Conservation (phyloP, 2,797 vertebrate genomes). For the Crocodylus rhombifer region DNA sequence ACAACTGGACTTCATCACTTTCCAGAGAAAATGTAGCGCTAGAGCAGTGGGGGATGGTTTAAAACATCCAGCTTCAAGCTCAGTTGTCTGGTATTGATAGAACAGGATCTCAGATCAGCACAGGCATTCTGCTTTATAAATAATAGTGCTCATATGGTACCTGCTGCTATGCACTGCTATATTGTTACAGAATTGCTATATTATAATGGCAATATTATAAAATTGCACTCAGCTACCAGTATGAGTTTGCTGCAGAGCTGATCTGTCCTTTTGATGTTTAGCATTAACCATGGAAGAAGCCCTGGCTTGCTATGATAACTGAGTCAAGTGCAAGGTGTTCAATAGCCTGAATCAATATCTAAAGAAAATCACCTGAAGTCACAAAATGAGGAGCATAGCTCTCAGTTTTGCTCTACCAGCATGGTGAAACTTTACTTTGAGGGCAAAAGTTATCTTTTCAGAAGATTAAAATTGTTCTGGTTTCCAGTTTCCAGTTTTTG, state of each 20-base stretch:
- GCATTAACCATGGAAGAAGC: background rate
- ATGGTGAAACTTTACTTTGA: background rate
- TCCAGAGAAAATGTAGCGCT: conserved; percentile 34
- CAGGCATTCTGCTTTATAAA: background rate
- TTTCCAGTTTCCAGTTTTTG: background rate
- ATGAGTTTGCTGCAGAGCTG: background rate
- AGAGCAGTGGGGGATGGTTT: background rate
- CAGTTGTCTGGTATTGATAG: background rate
- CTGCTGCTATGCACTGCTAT: background rate
- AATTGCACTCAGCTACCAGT: background rate
- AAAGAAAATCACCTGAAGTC: background rate
- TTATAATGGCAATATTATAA: background rate
- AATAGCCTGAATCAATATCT: background rate
- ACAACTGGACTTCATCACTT: conserved; percentile 50
- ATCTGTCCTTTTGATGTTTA: background rate
- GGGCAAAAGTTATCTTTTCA: fast-evolving
- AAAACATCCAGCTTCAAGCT: background rate
- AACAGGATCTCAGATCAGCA: conserved; percentile 11
- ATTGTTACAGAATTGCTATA: too few relatives aligned
- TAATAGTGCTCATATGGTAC: background rate
- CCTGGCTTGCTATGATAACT: background rate
- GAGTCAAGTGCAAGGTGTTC: background rate
- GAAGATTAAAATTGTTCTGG: background rate
- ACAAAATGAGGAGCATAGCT: background rate
- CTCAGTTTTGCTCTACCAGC: background rate